phyloP scores from a whole-genome alignment of 2,113 vertebrate genomes.

The Scomber scombrus region DNA sequence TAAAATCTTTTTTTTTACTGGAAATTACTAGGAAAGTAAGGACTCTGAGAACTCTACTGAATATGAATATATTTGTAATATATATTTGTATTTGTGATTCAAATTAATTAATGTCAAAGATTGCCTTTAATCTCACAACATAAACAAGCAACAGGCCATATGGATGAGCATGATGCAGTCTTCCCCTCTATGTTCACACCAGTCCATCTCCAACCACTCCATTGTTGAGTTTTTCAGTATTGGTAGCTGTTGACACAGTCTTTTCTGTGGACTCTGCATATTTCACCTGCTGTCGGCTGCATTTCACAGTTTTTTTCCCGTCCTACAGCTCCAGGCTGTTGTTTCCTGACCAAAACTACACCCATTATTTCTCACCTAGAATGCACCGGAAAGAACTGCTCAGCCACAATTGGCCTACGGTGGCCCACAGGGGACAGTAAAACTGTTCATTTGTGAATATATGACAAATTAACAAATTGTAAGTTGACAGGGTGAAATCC shows the following conservation, averaged over 20 bases:
- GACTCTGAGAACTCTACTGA: no score
- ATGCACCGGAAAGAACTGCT: constrained; percentile 33
- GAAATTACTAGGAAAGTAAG: no score
- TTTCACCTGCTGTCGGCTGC: constrained; percentile 20
- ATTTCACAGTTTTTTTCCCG: constrained; percentile 11
- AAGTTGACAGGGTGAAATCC: constrained; percentile 52
- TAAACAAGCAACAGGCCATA: neutral
- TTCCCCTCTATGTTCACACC: neutral
- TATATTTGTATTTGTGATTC: neutral
- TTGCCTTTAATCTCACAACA: neutral
- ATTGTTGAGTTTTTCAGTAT: constrained; percentile 9
- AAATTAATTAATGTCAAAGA: neutral
- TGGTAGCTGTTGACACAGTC: constrained; percentile 40
- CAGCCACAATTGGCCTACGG: constrained; percentile 50
- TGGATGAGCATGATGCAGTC: neutral
- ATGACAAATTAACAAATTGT: constrained; percentile 68
- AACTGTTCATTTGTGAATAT: constrained; percentile 57
- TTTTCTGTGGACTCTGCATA: constrained; percentile 29
- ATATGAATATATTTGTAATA: neutral
- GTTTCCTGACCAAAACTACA: constrained; percentile 40
- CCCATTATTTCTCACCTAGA: constrained; percentile 29
- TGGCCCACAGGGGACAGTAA: constrained; percentile 45
- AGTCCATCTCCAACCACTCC: constrained; percentile 11
- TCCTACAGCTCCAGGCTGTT: constrained; percentile 44
- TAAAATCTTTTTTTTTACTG: no score